A percentile compares a stretch with the other conserved stretches of the same genome.
Conservation (phyloP, 1,140 invertebrate genomes). For the Teleogryllus occipitalis region DNA sequence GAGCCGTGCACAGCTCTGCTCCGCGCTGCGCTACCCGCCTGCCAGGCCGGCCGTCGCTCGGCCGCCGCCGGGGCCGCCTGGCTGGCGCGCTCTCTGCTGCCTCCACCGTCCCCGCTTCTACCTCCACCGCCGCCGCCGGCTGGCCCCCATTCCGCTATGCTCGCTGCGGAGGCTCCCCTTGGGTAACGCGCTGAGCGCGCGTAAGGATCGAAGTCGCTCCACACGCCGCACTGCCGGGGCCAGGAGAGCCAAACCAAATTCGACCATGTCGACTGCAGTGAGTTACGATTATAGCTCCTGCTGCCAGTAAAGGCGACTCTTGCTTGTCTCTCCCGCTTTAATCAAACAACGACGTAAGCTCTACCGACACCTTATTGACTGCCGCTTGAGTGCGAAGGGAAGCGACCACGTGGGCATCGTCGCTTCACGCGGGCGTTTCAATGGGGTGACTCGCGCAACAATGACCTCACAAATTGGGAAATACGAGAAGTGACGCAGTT, state of each 20-base stretch:
- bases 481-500: too few relatives aligned
- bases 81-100: neutral
- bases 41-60: neutral
- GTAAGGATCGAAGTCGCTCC: constrained; percentile 11
- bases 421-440: neutral
- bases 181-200: constrained; percentile 2
- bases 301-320: constrained; percentile 10
- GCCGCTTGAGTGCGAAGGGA: neutral
- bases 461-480: too few relatives aligned
- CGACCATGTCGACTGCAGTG: constrained; percentile 11
- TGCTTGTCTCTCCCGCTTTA: neutral
- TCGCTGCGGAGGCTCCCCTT: constrained; percentile 10
- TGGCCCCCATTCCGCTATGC: neutral
- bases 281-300: neutral
- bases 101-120: neutral
- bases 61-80: neutral
- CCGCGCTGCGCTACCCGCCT: too few relatives aligned
- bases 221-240: neutral
- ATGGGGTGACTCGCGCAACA: neutral
- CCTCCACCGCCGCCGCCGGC: neutral
- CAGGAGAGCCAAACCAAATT: neutral
- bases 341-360: neutral
- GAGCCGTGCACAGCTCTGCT: too few relatives aligned
- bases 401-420: neutral
- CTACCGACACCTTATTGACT: neutral